Evolutionary conservation across 2,888 invertebrate species (phyloP), one percentile per base, ranked within the genome.

Genomic region (Itoplectis maculator): DNA sequence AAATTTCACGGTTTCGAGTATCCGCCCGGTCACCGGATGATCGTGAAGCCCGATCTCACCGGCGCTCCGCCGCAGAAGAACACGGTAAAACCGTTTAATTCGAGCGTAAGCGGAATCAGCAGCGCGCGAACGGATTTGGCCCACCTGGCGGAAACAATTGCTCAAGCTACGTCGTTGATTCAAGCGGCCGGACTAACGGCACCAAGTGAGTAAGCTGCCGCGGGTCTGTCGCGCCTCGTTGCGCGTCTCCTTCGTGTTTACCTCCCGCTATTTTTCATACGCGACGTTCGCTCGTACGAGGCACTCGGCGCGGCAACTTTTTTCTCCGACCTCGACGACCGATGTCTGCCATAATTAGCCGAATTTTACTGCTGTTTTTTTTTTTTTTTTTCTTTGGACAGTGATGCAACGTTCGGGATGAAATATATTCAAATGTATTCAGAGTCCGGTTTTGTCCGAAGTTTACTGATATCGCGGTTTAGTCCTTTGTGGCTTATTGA

Each of bases 1-100:
- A 98, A 98, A 93, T 94, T 98, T 59, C 96, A 98, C 92, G 96
- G 97, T 3, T 96, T 98, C 92, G 98, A 98, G 92, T 98, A 98
- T 93, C 98, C 98, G 0, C 96, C 97, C 23, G 98, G 98, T 18
- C 95, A 96, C 89, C 95, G 96, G 82, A 94, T 98, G 85, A 96
- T 96, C 89, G 96, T 97, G 0, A 95, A 95, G 89, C 95, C 96
- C 11, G 95, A 96, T 78, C 85, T 91, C 74, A 88, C 90, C 3
- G 91, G 92, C 65, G 87, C 84, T 4, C 87, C 87, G 7, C 86
- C 89, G 42, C 88, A 90, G 23, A 92, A 91, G 81, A 88, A 77
- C 82, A 68, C 88, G n/a, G 75, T 87, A 6, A 90, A 91, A 83
- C 87, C 90, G 47, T 90, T 91, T 23, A 88, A 90, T n/a, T 89